Conservation (phyloP, 2,797 vertebrate species). For the Austrolebias charrua region DNA sequence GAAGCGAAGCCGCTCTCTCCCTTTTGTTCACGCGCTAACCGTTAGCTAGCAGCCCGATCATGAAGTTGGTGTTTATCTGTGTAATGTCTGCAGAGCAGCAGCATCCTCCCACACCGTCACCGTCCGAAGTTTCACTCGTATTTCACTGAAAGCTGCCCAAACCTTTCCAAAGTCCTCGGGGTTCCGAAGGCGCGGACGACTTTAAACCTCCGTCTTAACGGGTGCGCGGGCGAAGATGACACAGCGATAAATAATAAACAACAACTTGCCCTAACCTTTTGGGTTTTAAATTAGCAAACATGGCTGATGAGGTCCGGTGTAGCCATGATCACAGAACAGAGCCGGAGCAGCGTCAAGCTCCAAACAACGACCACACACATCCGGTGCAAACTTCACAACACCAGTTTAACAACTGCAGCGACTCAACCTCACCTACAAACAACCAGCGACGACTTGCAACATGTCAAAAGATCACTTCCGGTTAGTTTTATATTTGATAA, state of each 20-base stretch:
- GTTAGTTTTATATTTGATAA: too few relatives aligned
- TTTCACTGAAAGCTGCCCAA: conserved; percentile 67
- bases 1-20: conserved; percentile 65
- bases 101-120: conserved; percentile 70
- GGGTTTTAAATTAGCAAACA: conserved; percentile 86
- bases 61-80: conserved; percentile 82
- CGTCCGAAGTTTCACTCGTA: conserved; percentile 76
- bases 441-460: too few relatives aligned
- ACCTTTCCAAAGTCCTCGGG: conserved; percentile 69
- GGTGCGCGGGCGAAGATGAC: conserved; percentile 57
- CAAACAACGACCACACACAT: conserved; percentile 50
- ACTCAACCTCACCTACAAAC: too few relatives aligned
- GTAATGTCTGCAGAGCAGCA: conserved; percentile 72
- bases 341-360: conserved; percentile 35
- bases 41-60: conserved; percentile 72
- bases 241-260: conserved; percentile 78
- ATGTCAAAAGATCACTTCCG: too few relatives aligned
- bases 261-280: conserved; percentile 77
- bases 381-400: conserved; percentile 50
- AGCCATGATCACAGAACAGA: conserved; percentile 83
- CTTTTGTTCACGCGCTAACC: conserved; percentile 77
- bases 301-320: conserved; percentile 82
- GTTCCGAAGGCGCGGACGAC: conserved; percentile 55
- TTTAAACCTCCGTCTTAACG: conserved; percentile 53
- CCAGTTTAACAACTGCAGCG: too few relatives aligned